These are phyloP conservation scores for Linyphia triangularis DNA, from an alignment of 2,888 invertebrate genomes.

Conservation along the genomic window DNA sequence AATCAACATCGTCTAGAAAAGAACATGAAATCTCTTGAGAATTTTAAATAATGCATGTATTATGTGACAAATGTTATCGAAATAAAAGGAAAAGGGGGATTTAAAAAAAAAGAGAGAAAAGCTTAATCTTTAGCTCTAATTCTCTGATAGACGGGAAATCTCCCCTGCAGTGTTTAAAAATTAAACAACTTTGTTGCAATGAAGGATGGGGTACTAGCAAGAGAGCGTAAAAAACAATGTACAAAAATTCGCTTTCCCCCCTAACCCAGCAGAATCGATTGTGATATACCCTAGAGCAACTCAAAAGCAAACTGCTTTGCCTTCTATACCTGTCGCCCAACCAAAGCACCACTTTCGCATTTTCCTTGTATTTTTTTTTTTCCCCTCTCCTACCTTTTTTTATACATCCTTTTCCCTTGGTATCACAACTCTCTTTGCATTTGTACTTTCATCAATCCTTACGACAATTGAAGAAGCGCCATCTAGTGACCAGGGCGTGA, in stretches of 20 bases:
- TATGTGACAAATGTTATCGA: neutral
- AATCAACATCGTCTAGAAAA: constrained; percentile 5
- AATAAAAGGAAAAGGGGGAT: constrained; percentile 7
- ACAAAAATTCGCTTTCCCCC: neutral
- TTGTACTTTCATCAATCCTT: constrained; percentile 18
- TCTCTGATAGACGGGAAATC: constrained; percentile 19
- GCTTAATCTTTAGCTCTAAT: constrained; percentile 22
- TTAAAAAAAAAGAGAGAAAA: neutral
- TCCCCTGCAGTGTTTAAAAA: constrained; percentile 51
- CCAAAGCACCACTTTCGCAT: neutral
- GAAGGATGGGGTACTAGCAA: neutral
- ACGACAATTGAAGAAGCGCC: constrained; percentile 24
- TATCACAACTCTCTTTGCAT: too few species aligned
- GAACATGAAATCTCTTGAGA: constrained; percentile 1
- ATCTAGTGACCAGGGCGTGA: constrained; percentile 5
- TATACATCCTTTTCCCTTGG: neutral
- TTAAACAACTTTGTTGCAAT: constrained; percentile 54
- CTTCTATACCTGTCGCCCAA: constrained; percentile 48
- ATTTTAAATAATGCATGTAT: constrained; percentile 22
- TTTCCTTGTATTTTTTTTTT: constrained; percentile 6
- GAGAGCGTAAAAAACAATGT: constrained; percentile 9
- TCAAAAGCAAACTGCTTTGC: constrained; percentile 44
- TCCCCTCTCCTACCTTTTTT: neutral
- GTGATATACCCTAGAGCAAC: constrained; percentile 25
- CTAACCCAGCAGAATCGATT: constrained; percentile 33